phyloP scores from a whole-genome alignment of 2,888 invertebrate species.

The Eupithecia centaureata region DNA sequence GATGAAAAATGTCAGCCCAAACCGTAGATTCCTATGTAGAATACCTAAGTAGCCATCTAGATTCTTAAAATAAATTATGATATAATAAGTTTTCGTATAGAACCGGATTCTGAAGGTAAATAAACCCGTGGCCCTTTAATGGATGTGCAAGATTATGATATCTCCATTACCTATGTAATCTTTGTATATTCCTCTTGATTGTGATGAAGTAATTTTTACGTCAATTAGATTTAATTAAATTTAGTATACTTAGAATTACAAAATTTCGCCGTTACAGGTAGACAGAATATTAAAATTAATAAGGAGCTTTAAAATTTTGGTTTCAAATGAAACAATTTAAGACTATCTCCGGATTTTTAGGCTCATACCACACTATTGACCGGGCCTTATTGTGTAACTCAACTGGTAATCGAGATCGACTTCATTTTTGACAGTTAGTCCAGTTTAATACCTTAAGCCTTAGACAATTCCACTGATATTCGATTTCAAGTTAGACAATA shows the following conservation, averaged over 20 bases:
- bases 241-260: conserved; percentile 2
- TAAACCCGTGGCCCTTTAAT: neutral
- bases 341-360: neutral
- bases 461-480: too few species aligned
- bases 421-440: too few species aligned
- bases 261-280: neutral
- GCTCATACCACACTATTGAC: neutral
- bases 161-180: conserved; percentile 7
- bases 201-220: conserved; percentile 8
- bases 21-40: too few species aligned
- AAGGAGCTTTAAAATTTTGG: neutral
- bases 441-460: too few species aligned
- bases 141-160: neutral
- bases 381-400: too few species aligned
- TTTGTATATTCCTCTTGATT: neutral
- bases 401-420: too few species aligned
- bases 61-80: neutral
- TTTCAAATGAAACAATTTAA: neutral
- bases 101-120: neutral
- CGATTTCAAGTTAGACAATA: too few species aligned
- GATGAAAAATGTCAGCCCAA: too few species aligned
- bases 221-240: conserved; percentile 8
- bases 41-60: too few species aligned
- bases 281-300: neutral
- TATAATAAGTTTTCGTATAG: neutral